These are phyloP conservation scores for Chironomus riparius DNA, from an alignment of 2,888 invertebrate genomes.

Conservation along the genomic window DNA sequence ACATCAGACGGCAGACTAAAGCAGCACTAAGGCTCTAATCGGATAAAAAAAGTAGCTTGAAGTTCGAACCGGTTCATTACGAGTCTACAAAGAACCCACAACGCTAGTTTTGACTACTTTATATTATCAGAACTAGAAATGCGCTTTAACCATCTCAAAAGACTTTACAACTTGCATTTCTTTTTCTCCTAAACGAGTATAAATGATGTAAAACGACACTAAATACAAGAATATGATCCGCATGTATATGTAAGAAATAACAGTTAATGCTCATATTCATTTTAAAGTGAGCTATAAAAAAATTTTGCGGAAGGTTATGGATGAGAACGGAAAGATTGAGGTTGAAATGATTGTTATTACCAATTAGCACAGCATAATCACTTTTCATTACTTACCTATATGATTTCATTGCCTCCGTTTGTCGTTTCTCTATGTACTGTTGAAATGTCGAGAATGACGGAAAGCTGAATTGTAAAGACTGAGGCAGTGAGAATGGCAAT, in stretches of 20 bases:
- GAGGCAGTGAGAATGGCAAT: conserved; percentile 34
- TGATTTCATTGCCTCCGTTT: conserved; percentile 39
- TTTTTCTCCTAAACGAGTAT: not conserved
- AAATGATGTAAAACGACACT: not conserved
- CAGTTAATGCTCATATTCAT: not conserved
- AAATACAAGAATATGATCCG: not conserved
- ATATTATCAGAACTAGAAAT: too few relatives aligned
- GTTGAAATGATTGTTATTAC: not conserved
- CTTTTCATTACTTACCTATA: conserved; percentile 39
- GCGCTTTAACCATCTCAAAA: too few relatives aligned
- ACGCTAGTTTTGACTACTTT: too few relatives aligned
- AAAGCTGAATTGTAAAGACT: conserved; percentile 23
- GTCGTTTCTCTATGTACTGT: conserved; percentile 40
- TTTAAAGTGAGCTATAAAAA: not conserved
- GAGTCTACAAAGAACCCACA: too few relatives aligned
- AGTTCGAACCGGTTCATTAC: too few relatives aligned
- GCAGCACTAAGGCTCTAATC: too few relatives aligned
- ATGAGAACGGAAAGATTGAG: not conserved
- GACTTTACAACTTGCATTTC: too few relatives aligned
- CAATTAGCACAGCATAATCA: not conserved
- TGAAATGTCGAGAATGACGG: conserved; percentile 40
- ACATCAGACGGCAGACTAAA: too few relatives aligned
- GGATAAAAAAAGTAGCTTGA: too few relatives aligned
- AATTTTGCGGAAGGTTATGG: conserved; percentile 7
- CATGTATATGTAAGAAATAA: not conserved